phyloP scores from a whole-genome alignment of 2,113 vertebrate species.

The Oncorhynchus kisutch region DNA sequence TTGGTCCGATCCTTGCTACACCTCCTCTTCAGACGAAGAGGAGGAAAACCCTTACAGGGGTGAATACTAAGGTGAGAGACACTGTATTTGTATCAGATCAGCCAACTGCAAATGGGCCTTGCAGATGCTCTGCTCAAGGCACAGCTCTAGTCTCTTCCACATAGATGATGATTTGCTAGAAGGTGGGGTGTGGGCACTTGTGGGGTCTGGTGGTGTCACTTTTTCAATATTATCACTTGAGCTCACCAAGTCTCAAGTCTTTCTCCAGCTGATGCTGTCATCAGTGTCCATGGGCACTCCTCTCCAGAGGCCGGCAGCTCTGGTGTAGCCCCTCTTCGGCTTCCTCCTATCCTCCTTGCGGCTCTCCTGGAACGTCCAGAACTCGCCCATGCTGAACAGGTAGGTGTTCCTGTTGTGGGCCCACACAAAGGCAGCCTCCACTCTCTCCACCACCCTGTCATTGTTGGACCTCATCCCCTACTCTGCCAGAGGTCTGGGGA shows the following conservation, averaged over 20 bases:
- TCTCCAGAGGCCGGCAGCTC: conserved; percentile 73
- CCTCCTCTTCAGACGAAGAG: background rate
- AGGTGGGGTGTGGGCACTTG: background rate
- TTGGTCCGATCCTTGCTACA: no score
- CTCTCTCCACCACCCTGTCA: conserved; percentile 37
- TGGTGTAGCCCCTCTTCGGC: conserved; percentile 75
- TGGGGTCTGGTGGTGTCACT: conserved; percentile 60
- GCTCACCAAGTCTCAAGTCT: background rate
- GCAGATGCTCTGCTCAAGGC: conserved; percentile 15
- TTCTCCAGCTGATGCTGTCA: conserved; percentile 76
- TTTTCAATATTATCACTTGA: background rate
- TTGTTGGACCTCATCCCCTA: conserved; percentile 70
- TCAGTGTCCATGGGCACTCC: conserved; percentile 78
- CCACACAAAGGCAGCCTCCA: conserved; percentile 85
- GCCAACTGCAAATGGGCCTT: conserved; percentile 16
- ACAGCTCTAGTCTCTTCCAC: conserved; percentile 47
- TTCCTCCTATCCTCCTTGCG: background rate
- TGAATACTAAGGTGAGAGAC: conserved; percentile 10
- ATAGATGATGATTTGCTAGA: conserved; percentile 21
- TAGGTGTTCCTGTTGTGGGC: conserved; percentile 86
- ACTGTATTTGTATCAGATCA: conserved; percentile 27
- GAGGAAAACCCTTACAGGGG: background rate
- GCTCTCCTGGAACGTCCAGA: conserved; percentile 85
- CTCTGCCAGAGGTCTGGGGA: conserved; percentile 57
- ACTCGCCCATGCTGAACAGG: conserved; percentile 75